These are phyloP conservation scores for Acanthaster planci DNA, from an alignment of 35 echinoderm and acorn worm genomes.

Conservation along the genomic window DNA sequence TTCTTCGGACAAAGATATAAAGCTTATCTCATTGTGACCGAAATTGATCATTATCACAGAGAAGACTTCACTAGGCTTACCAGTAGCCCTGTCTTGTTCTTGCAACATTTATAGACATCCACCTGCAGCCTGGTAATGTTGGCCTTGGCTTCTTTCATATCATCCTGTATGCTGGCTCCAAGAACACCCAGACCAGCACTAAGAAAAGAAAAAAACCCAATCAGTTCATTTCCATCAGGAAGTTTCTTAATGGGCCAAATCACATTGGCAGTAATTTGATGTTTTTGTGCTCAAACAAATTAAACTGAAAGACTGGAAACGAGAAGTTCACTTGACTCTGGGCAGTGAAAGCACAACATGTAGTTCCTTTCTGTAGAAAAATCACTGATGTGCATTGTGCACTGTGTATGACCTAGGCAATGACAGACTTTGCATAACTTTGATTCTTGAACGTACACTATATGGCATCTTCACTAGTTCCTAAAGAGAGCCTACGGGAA, in stretches of 20 bases:
- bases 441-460: too few species aligned
- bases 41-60: too few species aligned
- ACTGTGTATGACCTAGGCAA: too few species aligned
- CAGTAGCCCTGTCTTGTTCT: conserved; percentile 60
- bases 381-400: too few species aligned
- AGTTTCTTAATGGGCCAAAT: too few species aligned
- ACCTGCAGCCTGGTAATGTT: conserved; percentile 61
- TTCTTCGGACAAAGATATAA: too few species aligned
- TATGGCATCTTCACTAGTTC: too few species aligned
- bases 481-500: too few species aligned
- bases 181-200: conserved; percentile 43
- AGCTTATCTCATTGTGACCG: too few species aligned
- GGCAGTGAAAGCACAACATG: background rate
- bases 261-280: background rate
- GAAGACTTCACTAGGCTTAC: conserved; percentile 21
- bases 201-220: background rate
- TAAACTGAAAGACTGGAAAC: background rate
- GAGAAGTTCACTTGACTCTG: background rate
- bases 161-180: conserved; percentile 22
- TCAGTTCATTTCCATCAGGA: background rate
- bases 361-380: too few species aligned
- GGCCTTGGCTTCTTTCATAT: conserved; percentile 50
- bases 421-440: too few species aligned
- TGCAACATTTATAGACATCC: conserved; percentile 66
- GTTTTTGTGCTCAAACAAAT: background rate